phyloP scores from a whole-genome alignment of 2,797 vertebrate species.

The Centropyge bicolor region DNA sequence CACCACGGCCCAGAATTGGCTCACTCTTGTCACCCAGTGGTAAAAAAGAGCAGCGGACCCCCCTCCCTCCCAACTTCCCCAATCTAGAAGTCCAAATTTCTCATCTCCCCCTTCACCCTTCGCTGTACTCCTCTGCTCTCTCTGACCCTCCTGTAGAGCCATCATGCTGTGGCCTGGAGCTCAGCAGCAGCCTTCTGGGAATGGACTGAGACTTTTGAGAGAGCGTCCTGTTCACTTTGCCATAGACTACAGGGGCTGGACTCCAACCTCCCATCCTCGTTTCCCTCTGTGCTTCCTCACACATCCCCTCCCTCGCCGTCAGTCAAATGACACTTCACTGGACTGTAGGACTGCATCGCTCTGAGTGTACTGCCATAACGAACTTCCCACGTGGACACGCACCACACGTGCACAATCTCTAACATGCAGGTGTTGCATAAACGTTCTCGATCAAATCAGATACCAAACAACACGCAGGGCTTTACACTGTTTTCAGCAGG shows the following conservation, averaged over 20 bases:
- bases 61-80: slow-evolving; percentile 1
- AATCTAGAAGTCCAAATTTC: slow-evolving; percentile 51
- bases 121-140: slow-evolving; percentile 54
- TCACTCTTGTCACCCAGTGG: slow-evolving; percentile 53
- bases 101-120: slow-evolving; percentile 25
- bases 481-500: slow-evolving; percentile 65
- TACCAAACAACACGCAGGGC: slow-evolving; percentile 60
- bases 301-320: slow-evolving; percentile 52
- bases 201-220: slow-evolving; percentile 84
- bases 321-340: slow-evolving; percentile 69
- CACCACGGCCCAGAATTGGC: slow-evolving; percentile 68
- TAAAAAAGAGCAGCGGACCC: slow-evolving; percentile 61
- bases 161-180: slow-evolving; percentile 80
- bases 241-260: slow-evolving; percentile 89
- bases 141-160: slow-evolving; percentile 68
- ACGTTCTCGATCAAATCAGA: slow-evolving; percentile 59
- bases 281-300: slow-evolving; percentile 44
- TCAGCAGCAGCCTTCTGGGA: slow-evolving; percentile 85
- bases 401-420: slow-evolving; percentile 45
- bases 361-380: slow-evolving; percentile 59
- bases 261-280: slow-evolving; percentile 73
- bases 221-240: slow-evolving; percentile 87
- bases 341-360: slow-evolving; percentile 77
- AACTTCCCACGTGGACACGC: slow-evolving; percentile 52
- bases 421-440: slow-evolving; percentile 50